These are phyloP conservation scores for Morelia viridis DNA, from an alignment of 2,797 vertebrate species.

Conservation along the genomic window DNA sequence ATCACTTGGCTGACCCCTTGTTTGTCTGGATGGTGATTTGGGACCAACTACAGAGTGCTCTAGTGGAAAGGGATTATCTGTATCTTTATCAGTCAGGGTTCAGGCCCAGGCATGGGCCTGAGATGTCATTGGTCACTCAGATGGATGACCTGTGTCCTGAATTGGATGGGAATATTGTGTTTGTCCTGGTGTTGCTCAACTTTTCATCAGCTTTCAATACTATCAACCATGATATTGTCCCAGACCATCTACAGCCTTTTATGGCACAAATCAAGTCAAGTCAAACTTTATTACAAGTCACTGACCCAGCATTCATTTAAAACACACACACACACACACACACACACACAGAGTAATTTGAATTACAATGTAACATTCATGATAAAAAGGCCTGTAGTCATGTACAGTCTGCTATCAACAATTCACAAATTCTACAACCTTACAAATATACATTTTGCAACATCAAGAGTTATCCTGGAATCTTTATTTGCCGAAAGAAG, in stretches of 20 bases:
- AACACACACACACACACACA: neutral
- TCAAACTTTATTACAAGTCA: neutral
- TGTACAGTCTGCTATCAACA: neutral
- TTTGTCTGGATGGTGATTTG: neutral
- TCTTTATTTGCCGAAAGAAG: neutral
- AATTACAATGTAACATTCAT: neutral
- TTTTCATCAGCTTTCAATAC: neutral
- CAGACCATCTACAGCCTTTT: neutral
- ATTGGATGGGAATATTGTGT: neutral
- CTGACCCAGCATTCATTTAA: neutral
- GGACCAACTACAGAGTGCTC: neutral
- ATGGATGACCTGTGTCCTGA: neutral
- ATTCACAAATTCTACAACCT: neutral
- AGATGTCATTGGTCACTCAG: neutral
- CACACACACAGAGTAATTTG: neutral
- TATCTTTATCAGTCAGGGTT: neutral
- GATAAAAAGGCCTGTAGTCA: neutral
- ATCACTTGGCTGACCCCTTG: neutral
- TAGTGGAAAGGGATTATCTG: neutral
- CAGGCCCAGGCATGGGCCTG: neutral
- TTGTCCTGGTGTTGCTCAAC: neutral
- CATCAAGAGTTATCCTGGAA: neutral
- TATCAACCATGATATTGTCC: neutral
- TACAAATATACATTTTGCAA: neutral
- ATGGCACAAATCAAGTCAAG: neutral